Base-by-base conservation (phyloP, 1,140 invertebrate genomes). In the Rhizoglyphus robini region DNA sequence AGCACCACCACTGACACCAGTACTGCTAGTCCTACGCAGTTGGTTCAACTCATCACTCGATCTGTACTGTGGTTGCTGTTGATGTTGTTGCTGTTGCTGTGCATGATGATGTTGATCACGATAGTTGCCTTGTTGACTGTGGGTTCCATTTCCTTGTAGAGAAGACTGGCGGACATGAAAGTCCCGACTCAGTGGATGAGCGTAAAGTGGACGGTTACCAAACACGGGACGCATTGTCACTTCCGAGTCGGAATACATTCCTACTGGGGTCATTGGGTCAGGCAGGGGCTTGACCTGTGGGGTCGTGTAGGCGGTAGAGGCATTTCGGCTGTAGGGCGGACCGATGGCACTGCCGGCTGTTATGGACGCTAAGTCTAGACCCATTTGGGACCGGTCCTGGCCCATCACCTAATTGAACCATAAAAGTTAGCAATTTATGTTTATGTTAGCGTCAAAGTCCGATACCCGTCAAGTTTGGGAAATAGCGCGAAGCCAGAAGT, bases 201-300 rank as follows among this genome's bases (percentile, higher is more conserved):
- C 63, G n/a, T 64, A 64, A 13, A 64, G 47, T 1, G 41, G 63
- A 3, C 63, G 38, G 41, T 64, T 64, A 1, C 63, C 63, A 29
- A 64, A 64, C 5, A 64, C 63, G 2, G 65, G 65, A 60, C 67
- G 46, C 3, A 66, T 47, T 25, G 67, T 66, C 2, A 69, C 48
- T 63, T 71, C 70, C 49, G 69, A 70, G 25, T 71, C 70, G 2
- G 69, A 70, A 58, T 69, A 70, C 46, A 70, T 71, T 8, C 66
- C 68, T 15, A 48, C 30, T 13, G 67, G 63, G 3, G 67, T 65
- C n/a, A 64, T 32, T 23, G 13, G 13, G 25, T 47, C 27, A n/a
- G 25, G n/a, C 18, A 11, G 13, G 15, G 18, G 1, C 29, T 27
- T 30, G 11, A n/a, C 32, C n/a, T n/a, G n/a, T 29, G 27, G 27